phyloP scores from a whole-genome alignment of 2,113 vertebrate genomes.

The Calonectris borealis region DNA sequence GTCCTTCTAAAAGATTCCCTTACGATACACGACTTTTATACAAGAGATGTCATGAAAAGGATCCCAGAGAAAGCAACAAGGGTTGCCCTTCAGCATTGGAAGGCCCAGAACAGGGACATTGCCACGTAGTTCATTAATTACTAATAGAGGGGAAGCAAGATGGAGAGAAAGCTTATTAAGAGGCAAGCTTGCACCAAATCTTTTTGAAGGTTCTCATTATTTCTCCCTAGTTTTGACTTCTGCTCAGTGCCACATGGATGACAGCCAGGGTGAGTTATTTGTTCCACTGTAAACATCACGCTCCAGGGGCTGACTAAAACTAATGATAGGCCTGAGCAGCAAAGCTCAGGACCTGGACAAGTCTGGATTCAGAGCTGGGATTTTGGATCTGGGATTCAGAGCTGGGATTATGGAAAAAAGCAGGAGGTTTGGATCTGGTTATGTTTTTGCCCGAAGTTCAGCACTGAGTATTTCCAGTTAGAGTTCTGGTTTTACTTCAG shows the following conservation, averaged over 20 bases:
- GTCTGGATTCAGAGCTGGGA: not conserved
- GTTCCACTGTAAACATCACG: not conserved
- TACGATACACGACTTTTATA: fast-evolving
- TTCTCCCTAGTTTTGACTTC: not conserved
- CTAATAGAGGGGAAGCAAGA: not conserved
- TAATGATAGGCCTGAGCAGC: not conserved
- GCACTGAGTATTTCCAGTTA: not conserved
- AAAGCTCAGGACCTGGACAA: not conserved
- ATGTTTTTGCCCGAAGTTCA: not conserved
- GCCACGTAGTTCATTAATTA: not conserved
- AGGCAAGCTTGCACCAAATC: not conserved
- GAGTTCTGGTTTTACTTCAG: not conserved
- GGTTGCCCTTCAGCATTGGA: not conserved
- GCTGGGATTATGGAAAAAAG: not conserved
- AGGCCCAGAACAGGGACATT: not conserved
- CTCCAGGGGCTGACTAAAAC: not conserved
- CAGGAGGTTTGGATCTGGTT: not conserved
- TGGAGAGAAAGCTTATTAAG: not conserved
- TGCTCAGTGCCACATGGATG: not conserved
- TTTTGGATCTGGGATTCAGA: not conserved
- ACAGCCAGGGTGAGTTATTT: not conserved
- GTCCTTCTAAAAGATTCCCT: not conserved
- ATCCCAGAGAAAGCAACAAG: not conserved
- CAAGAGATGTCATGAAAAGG: not conserved
- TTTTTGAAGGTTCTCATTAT: not conserved